A percentile compares a stretch with the other conserved stretches of the same genome.
Conservation (phyloP, 1,140 invertebrate genomes). For the Notospermus geniculatus region DNA sequence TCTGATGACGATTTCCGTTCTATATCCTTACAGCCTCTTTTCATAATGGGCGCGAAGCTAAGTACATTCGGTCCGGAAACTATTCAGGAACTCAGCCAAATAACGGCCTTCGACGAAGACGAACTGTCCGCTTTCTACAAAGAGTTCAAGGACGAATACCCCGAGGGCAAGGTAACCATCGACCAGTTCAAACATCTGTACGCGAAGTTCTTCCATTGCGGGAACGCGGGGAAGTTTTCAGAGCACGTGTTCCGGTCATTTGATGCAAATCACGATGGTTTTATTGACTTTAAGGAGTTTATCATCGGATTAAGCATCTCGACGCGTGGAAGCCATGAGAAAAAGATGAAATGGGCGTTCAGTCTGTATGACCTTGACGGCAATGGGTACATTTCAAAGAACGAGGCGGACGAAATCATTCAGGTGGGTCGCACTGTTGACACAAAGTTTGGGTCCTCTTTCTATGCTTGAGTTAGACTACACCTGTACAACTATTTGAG, state of each 20-base stretch:
- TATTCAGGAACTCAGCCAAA: conserved; percentile 89
- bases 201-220: conserved; percentile 95
- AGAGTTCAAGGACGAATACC: conserved; percentile 96
- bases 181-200: conserved; percentile 99
- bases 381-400: conserved; percentile 75
- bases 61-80: too few species aligned
- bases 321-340: conserved; percentile 71
- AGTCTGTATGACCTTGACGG: conserved; percentile 83
- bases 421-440: conserved; percentile 2
- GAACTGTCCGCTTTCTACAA: conserved; percentile 99
- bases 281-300: conserved; percentile 25
- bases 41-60: too few species aligned
- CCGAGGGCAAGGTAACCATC: conserved; percentile 92
- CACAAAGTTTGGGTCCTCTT: too few species aligned
- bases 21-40: too few species aligned
- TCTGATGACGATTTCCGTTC: too few species aligned
- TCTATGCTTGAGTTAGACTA: too few species aligned
- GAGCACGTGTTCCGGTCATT: conserved; percentile 31
- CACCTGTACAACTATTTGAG: too few species aligned
- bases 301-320: conserved; percentile 20
- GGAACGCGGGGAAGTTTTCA: conserved; percentile 29
- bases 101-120: conserved; percentile 97
- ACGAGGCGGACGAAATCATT: conserved; percentile 19
- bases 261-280: conserved; percentile 18
- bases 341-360: conserved; percentile 88